These are phyloP conservation scores for Hycleus phaleratus DNA, from an alignment of 1,140 invertebrate species.

Conservation along the genomic window DNA sequence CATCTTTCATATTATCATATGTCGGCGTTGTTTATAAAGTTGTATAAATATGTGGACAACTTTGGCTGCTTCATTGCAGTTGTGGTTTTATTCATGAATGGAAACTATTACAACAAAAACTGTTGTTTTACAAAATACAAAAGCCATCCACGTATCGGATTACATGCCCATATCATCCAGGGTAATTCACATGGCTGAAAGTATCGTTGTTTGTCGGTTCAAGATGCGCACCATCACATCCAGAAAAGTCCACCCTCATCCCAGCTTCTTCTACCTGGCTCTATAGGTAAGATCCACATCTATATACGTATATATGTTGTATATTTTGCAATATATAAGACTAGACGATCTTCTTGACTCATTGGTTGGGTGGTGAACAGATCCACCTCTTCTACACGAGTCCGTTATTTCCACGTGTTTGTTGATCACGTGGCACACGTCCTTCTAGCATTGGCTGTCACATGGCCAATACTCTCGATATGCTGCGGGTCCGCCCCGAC, in stretches of 20 bases:
- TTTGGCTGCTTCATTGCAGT: neutral
- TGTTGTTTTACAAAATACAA: too few relatives aligned
- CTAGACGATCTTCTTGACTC: neutral
- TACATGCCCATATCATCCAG: slow-evolving; percentile 1
- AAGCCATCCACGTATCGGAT: slow-evolving; percentile 7
- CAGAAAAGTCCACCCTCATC: too few relatives aligned
- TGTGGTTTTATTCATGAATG: neutral
- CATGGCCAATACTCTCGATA: slow-evolving; percentile 14
- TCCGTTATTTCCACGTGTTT: slow-evolving; percentile 30
- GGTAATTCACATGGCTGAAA: slow-evolving; percentile 1
- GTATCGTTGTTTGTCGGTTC: neutral
- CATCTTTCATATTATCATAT: too few relatives aligned
- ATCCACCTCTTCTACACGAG: slow-evolving; percentile 35
- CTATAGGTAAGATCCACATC: too few relatives aligned
- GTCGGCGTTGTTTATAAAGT: too few relatives aligned
- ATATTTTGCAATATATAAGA: too few relatives aligned
- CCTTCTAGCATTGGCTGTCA: slow-evolving; percentile 14
- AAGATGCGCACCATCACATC: too few relatives aligned
- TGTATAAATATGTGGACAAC: too few relatives aligned
- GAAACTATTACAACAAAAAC: too few relatives aligned
- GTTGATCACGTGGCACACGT: slow-evolving; percentile 8
- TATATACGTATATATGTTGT: too few relatives aligned
- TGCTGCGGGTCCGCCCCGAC: slow-evolving; percentile 12
- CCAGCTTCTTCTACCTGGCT: too few relatives aligned
- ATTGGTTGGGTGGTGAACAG: slow-evolving; percentile 23